Evolutionary conservation across 2,113 vertebrate genomes (phyloP).

Genomic region (Macaca nemestrina): DNA sequence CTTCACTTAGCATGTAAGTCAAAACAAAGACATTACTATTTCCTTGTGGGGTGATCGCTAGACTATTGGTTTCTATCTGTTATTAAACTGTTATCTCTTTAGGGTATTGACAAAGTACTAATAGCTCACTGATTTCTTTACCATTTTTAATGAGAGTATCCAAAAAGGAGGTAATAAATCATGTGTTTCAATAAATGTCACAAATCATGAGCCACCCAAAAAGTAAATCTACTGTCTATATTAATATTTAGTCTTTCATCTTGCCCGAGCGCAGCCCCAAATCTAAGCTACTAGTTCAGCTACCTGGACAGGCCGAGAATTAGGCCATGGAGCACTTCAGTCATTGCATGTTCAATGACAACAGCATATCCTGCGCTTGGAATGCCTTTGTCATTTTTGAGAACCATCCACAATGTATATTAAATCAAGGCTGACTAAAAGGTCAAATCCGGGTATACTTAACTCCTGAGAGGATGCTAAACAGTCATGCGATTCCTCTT

Average conservation of each 20-base stretch:
- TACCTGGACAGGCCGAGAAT: not conserved
- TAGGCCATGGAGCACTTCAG: not conserved
- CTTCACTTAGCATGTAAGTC: not conserved
- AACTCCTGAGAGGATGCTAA: not conserved
- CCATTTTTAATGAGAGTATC: not conserved
- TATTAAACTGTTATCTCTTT: not conserved
- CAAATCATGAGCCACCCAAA: not conserved
- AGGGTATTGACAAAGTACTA: not conserved
- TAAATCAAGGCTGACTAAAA: not conserved
- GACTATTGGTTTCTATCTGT: not conserved
- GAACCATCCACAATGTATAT: not conserved
- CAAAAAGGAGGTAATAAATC: not conserved
- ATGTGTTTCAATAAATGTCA: not conserved
- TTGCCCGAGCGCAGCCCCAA: not conserved
- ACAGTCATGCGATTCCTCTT: not conserved
- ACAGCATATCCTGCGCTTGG: not conserved
- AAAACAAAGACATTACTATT: not conserved
- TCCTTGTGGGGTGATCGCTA: not conserved
- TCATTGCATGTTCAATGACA: not conserved
- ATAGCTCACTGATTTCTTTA: not conserved
- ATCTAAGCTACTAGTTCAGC: not conserved
- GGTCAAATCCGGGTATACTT: not conserved
- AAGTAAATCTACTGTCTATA: not conserved
- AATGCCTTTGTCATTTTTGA: slow-evolving; percentile 1
- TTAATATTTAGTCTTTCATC: not conserved